Base-by-base conservation (phyloP, 2,113 vertebrate genomes). In the Erinaceus europaeus region DNA sequence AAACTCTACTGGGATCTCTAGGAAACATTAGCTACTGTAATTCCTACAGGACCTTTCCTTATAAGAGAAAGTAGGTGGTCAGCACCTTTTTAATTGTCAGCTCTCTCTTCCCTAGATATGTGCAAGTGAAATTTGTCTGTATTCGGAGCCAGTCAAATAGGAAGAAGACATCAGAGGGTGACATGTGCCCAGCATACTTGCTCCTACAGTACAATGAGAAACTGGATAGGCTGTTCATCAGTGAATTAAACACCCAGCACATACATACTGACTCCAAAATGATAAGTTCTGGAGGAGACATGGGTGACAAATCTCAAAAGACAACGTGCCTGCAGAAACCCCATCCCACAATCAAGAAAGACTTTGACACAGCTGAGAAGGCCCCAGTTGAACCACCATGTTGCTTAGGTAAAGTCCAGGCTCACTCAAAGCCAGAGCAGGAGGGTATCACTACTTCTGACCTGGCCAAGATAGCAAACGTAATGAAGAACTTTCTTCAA, bases 91-190 rank as follows among this genome's bases (percentile, higher is more conserved):
- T 90, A 61, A 94, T 1, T 92, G 65, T 85, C 36, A n/a, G 34
- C 59, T 94, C 91, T 94, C 9, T 91, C 81, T 95, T 90, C 86
- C 74, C 79, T 91, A 96, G 96, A 83, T 97, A 95, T 9, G 82
- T 96, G 87, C 94, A 93, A 78, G 96, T 96, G 93, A 97, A 94
- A 78, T 97, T 96, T 94, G 93, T 95, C 86, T 97, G 96, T 84
- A 79, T 93, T 78, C 65, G 89, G 67, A 81, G 88, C 27, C 91
- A 94, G 48, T 93, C 93, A 84, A 83, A 94, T 57, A 91, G 91
- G 61, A 95, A 91, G 89, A 95, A 86, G 88, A 71, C 83, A 27
- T 65, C 25, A 4, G 65, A 84, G 6, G 72, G 64, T 1, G 69
- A 82, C 68, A 34, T 52, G 50, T 97, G 96, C 76, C 96, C 96